Evolutionary conservation across 2,113 vertebrate species (phyloP).

Genomic region (Arothron firmamentum): DNA sequence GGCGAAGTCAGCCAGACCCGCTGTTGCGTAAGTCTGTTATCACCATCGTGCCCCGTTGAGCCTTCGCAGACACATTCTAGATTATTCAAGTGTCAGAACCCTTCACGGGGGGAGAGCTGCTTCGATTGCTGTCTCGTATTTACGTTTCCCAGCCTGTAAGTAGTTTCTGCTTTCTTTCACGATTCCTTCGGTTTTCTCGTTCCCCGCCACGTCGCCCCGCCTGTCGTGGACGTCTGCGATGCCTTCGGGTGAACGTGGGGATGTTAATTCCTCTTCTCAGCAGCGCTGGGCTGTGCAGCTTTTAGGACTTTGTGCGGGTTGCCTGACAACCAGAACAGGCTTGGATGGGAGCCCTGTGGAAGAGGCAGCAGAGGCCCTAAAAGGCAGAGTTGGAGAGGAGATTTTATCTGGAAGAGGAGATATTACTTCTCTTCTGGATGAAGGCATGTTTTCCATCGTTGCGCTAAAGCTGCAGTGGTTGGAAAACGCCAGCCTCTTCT

Average conservation of each 20-base stretch:
- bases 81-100: conserved; percentile 1
- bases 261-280: conserved; percentile 16
- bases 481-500: conserved; percentile 6
- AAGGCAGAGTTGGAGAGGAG: too few species aligned
- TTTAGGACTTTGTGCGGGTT: conserved; percentile 13
- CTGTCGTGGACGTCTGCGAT: background rate
- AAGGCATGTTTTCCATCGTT: too few species aligned
- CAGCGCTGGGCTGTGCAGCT: conserved; percentile 14
- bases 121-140: background rate
- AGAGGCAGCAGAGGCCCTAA: too few species aligned
- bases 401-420: too few species aligned
- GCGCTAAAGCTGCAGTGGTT: background rate
- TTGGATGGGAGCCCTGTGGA: too few species aligned
- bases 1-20: background rate
- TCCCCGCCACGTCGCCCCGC: conserved; percentile 15
- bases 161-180: background rate
- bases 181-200: background rate
- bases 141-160: background rate
- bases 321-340: too few species aligned
- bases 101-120: background rate
- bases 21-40: conserved; percentile 1
- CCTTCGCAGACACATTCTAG: conserved; percentile 17
- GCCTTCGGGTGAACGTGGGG: conserved; percentile 7
- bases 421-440: too few species aligned
- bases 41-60: background rate